These are phyloP conservation scores for Fabriciana adippe DNA, from an alignment of 2,888 invertebrate species.

Conservation along the genomic window DNA sequence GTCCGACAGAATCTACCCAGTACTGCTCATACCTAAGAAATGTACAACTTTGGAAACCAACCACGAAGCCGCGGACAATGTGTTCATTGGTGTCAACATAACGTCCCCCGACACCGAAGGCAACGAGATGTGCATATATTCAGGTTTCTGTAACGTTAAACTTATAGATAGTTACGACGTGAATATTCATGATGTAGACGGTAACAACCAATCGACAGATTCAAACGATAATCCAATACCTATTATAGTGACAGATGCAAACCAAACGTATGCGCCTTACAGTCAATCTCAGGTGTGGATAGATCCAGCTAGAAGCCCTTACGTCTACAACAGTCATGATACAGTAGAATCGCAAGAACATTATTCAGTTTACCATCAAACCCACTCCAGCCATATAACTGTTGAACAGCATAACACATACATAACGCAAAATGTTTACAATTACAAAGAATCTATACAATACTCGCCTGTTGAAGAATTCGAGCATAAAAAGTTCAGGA, in stretches of 20 bases:
- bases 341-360: constrained; percentile 47
- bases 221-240: constrained; percentile 43
- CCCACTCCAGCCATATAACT: constrained; percentile 52
- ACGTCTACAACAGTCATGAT: constrained; percentile 63
- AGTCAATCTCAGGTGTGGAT: constrained; percentile 70
- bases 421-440: constrained; percentile 67
- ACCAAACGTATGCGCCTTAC: constrained; percentile 48
- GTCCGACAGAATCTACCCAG: constrained; percentile 55
- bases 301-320: constrained; percentile 65
- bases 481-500: constrained; percentile 55
- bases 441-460: constrained; percentile 53
- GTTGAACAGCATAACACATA: constrained; percentile 67
- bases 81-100: constrained; percentile 64
- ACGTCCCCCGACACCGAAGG: constrained; percentile 63
- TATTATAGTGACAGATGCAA: constrained; percentile 50
- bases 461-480: constrained; percentile 50
- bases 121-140: constrained; percentile 58
- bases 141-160: constrained; percentile 66
- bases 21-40: constrained; percentile 64
- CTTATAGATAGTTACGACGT: constrained; percentile 57
- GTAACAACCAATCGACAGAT: constrained; percentile 24
- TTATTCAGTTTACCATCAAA: constrained; percentile 54
- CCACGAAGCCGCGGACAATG: constrained; percentile 58
- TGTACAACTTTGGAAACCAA: constrained; percentile 61
- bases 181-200: constrained; percentile 40